Evolutionary conservation across 2,797 vertebrate species (phyloP).

Genomic region (Lithobates sylvaticus): DNA sequence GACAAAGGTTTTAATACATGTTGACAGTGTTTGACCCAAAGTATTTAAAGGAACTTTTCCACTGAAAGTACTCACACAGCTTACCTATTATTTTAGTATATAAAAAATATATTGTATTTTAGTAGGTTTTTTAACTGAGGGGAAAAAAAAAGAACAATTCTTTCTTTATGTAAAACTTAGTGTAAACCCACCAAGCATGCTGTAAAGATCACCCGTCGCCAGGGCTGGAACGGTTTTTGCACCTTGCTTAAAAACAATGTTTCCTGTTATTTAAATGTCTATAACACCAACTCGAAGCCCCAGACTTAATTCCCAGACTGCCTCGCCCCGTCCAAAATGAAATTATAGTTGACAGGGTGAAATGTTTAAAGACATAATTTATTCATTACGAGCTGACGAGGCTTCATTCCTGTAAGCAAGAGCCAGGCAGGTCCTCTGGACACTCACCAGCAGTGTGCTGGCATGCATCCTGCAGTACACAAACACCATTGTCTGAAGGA

Average conservation of each 20-base stretch:
- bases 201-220: slow-evolving; percentile 29
- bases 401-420: slow-evolving; percentile 59
- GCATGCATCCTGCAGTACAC: slow-evolving; percentile 52
- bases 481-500: slow-evolving; percentile 61
- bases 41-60: background rate
- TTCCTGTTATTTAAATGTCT: slow-evolving; percentile 63
- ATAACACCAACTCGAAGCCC: slow-evolving; percentile 60
- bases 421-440: slow-evolving; percentile 63
- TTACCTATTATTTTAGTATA: background rate
- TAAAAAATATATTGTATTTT: background rate
- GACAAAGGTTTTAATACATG: background rate
- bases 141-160: slow-evolving; percentile 18
- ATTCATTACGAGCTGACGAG: slow-evolving; percentile 62
- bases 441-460: slow-evolving; percentile 59
- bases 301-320: slow-evolving; percentile 64
- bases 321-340: slow-evolving; percentile 62
- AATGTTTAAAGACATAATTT: slow-evolving; percentile 64
- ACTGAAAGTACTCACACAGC: background rate
- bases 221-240: slow-evolving; percentile 47
- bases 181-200: slow-evolving; percentile 28
- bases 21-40: background rate
- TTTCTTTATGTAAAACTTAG: slow-evolving; percentile 29
- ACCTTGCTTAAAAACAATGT: slow-evolving; percentile 60
- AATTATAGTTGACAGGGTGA: slow-evolving; percentile 63
- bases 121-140: background rate